Conservation (phyloP, 2,797 vertebrate genomes). For the Betta splendens region DNA sequence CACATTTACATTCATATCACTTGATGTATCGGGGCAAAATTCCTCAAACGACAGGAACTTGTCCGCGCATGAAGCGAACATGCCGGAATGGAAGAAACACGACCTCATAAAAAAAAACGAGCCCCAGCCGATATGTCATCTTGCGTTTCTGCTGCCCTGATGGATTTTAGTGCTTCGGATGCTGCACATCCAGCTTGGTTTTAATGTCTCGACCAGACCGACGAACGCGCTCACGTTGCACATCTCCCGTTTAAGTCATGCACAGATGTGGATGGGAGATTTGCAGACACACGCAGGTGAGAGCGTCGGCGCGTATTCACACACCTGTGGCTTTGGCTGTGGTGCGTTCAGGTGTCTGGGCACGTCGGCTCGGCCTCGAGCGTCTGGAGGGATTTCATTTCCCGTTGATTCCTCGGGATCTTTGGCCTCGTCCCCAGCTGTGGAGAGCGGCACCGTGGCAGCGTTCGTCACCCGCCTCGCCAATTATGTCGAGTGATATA, state of each 20-base stretch:
- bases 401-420: conserved; percentile 35
- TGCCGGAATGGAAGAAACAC: conserved; percentile 39
- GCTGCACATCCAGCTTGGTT: conserved; percentile 27
- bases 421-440: conserved; percentile 41
- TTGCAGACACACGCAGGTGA: conserved; percentile 1
- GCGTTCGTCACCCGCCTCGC: conserved; percentile 29
- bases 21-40: conserved; percentile 63
- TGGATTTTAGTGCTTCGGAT: conserved; percentile 24
- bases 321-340: conserved; percentile 40
- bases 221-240: conserved; percentile 7
- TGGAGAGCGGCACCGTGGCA: conserved; percentile 17
- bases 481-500: conserved; percentile 33
- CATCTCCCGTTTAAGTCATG: not conserved
- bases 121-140: conserved; percentile 38
- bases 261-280: conserved; percentile 5
- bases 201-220: conserved; percentile 31
- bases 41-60: conserved; percentile 51
- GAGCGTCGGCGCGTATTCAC: conserved; percentile 21
- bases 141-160: conserved; percentile 31
- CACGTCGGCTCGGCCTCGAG: conserved; percentile 51
- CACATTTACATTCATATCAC: conserved; percentile 48
- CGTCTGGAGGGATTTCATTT: conserved; percentile 47
- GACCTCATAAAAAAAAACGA: conserved; percentile 35
- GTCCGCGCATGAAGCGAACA: conserved; percentile 50
- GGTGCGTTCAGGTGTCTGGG: conserved; percentile 40